phyloP scores from a whole-genome alignment of 2,113 vertebrate genomes.

The Eolophus roseicapilla region DNA sequence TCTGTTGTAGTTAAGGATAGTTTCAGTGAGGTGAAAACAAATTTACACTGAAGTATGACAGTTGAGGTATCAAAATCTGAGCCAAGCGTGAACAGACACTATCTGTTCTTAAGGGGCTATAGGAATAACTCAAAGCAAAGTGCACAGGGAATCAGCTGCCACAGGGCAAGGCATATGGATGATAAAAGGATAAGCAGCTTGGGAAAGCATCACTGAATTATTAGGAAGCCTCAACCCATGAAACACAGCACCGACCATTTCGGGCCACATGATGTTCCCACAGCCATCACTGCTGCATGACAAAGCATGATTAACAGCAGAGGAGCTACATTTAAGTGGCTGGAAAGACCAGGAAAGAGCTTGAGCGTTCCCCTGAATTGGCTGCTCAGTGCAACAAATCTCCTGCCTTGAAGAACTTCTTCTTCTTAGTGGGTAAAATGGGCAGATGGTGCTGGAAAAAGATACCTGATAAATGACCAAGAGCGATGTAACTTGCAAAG shows the following conservation, averaged over 20 bases:
- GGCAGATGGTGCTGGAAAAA: background rate
- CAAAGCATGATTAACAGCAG: background rate
- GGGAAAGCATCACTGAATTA: background rate
- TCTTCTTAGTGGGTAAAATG: background rate
- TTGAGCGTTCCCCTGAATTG: background rate
- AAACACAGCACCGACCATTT: background rate
- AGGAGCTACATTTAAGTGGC: background rate
- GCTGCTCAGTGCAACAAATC: background rate
- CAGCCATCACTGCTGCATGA: background rate
- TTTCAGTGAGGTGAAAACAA: background rate
- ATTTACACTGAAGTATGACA: background rate
- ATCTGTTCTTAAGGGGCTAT: background rate
- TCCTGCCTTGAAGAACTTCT: background rate
- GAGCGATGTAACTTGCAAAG: background rate
- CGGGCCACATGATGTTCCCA: background rate
- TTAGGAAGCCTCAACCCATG: background rate
- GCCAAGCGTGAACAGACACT: background rate
- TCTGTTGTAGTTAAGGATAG: background rate
- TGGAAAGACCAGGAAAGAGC: background rate
- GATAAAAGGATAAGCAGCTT: background rate
- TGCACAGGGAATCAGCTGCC: background rate
- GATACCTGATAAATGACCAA: background rate
- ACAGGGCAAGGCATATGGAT: background rate
- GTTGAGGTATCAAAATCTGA: background rate
- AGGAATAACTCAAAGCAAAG: background rate